Evolutionary conservation across 2,113 vertebrate genomes (phyloP).

Genomic region (Hypocryptadius cinnamomeus): DNA sequence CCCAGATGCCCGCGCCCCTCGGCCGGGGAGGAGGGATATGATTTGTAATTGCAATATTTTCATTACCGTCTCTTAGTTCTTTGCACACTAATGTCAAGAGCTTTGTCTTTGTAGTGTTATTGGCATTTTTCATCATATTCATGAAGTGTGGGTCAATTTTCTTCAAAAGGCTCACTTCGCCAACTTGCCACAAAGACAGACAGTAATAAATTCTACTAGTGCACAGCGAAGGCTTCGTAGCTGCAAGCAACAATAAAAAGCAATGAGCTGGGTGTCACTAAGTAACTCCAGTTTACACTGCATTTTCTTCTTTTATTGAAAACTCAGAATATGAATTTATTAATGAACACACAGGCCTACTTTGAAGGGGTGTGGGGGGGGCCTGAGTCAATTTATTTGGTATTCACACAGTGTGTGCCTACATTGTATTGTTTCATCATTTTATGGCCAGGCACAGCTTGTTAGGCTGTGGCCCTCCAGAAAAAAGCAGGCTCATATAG

Average conservation of each 20-base stretch:
- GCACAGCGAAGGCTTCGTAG: constrained; percentile 78
- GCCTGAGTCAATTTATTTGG: constrained; percentile 84
- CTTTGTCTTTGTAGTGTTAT: constrained; percentile 84
- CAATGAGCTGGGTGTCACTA: constrained; percentile 86
- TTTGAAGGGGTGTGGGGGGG: constrained; percentile 61
- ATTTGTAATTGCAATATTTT: constrained; percentile 80
- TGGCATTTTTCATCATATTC: constrained; percentile 90
- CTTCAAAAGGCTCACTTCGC: constrained; percentile 84
- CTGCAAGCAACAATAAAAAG: constrained; percentile 87
- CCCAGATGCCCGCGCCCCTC: not conserved
- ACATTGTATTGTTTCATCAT: constrained; percentile 86
- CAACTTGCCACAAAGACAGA: constrained; percentile 85
- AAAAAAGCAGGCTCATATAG: constrained; percentile 79
- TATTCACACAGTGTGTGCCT: constrained; percentile 84
- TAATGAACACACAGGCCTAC: constrained; percentile 87
- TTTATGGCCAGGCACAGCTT: constrained; percentile 89
- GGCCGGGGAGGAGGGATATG: constrained; percentile 48
- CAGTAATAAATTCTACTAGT: constrained; percentile 86
- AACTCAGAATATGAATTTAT: constrained; percentile 92
- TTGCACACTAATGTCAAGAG: constrained; percentile 78
- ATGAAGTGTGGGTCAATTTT: constrained; percentile 87
- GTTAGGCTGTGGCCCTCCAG: constrained; percentile 93
- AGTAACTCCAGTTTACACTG: constrained; percentile 87
- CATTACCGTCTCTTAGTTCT: constrained; percentile 77
- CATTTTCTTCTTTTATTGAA: constrained; percentile 85